Percentiles rank a stretch among this genome's conserved stretches.
Evolutionary conservation across 2,888 invertebrate genomes (phyloP).

Genomic region (Podotricha telesiphe): DNA sequence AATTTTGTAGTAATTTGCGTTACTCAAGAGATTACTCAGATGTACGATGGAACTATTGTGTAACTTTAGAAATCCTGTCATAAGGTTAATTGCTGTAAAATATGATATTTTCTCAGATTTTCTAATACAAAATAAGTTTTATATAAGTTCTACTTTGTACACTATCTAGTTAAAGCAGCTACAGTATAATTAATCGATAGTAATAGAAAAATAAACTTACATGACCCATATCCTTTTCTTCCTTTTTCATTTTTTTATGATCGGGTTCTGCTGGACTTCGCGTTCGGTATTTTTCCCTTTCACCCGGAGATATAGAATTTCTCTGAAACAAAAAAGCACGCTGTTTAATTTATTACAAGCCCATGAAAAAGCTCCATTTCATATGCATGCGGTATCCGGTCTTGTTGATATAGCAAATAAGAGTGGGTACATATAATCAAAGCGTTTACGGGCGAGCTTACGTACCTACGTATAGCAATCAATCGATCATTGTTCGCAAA

Average conservation of each 20-base stretch:
- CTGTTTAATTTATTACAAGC: slow-evolving; percentile 15
- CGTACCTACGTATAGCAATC: slow-evolving; percentile 71
- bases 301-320: slow-evolving; percentile 93
- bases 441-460: slow-evolving; percentile 76
- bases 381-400: slow-evolving; percentile 51
- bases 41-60: background rate
- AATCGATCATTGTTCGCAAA: slow-evolving; percentile 83
- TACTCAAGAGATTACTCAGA: background rate
- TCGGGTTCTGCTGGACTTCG: slow-evolving; percentile 89
- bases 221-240: slow-evolving; percentile 92
- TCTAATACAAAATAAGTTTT: too few relatives aligned
- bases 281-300: slow-evolving; percentile 92
- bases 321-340: slow-evolving; percentile 85
- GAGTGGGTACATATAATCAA: slow-evolving; percentile 78
- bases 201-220: slow-evolving; percentile 79
- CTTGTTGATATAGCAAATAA: slow-evolving; percentile 68
- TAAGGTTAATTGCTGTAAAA: background rate
- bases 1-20: background rate
- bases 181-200: too few relatives aligned
- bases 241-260: slow-evolving; percentile 90
- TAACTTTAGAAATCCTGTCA: background rate
- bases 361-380: slow-evolving; percentile 33
- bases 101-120: too few relatives aligned
- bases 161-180: too few relatives aligned
- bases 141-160: too few relatives aligned